Conservation (phyloP, 2,113 vertebrate genomes). For the Otus sunia region DNA sequence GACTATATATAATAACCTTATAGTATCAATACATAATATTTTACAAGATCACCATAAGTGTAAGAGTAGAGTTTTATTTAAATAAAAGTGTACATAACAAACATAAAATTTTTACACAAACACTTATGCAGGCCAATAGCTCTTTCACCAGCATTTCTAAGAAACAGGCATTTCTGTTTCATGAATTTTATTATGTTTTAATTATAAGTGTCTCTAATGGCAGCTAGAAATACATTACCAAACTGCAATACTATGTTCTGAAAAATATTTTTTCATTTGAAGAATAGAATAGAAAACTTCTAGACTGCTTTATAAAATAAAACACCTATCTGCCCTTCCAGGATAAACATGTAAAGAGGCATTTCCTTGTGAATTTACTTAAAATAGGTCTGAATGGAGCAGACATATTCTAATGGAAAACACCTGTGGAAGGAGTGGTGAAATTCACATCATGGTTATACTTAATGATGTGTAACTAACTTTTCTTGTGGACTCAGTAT, state of each 20-base stretch:
- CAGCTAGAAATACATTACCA: conserved; percentile 21
- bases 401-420: conserved; percentile 57
- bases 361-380: conserved; percentile 58
- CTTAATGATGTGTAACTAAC: background rate
- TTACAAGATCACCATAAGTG: background rate
- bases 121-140: background rate
- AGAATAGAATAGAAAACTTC: conserved; percentile 31
- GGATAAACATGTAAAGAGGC: conserved; percentile 35
- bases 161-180: background rate
- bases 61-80: background rate
- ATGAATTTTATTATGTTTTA: background rate
- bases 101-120: background rate
- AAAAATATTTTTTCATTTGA: conserved; percentile 41
- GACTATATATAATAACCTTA: background rate
- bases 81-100: background rate
- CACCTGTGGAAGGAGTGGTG: conserved; percentile 5
- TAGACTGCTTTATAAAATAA: conserved; percentile 9
- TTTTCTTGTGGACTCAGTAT: background rate
- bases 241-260: background rate
- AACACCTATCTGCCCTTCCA: conserved; percentile 27
- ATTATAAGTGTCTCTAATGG: background rate
- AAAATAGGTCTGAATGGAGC: conserved; percentile 32
- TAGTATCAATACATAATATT: background rate
- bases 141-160: background rate
- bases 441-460: conserved; percentile 9